A percentile compares a stretch with the other conserved stretches of the same genome.
phyloP scores from a whole-genome alignment of 2,113 vertebrate species.

The Oostethus manadensis region DNA sequence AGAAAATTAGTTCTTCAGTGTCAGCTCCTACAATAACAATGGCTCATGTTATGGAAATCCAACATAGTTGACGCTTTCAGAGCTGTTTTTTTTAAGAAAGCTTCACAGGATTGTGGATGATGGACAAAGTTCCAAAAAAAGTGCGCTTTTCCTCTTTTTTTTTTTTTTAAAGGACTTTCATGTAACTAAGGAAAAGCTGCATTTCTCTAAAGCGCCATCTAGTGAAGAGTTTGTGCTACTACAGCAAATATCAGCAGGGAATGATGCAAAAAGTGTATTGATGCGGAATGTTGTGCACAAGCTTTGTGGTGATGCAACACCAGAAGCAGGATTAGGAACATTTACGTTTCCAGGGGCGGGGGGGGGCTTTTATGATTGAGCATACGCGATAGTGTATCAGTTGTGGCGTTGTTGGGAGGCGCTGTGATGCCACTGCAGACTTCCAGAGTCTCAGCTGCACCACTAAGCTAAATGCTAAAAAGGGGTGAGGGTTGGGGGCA shows the following conservation, averaged over 20 bases:
- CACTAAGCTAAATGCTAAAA: constrained; percentile 13
- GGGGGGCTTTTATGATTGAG: constrained; percentile 13
- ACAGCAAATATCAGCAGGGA: background rate
- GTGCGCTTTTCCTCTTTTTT: background rate
- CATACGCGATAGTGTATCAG: constrained; percentile 50
- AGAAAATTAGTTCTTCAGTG: too few relatives aligned
- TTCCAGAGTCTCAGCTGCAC: constrained; percentile 49
- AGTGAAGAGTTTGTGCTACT: background rate
- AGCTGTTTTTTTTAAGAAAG: too few relatives aligned
- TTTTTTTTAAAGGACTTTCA: constrained; percentile 49
- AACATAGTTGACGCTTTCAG: too few relatives aligned
- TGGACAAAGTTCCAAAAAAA: too few relatives aligned
- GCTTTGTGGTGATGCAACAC: too few relatives aligned
- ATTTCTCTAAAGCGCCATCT: constrained; percentile 42
- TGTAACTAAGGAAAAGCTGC: constrained; percentile 21
- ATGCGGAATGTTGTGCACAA: background rate
- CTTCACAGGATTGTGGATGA: too few relatives aligned
- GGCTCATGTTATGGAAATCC: too few relatives aligned
- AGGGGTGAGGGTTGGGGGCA: constrained; percentile 27
- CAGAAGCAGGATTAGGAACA: too few relatives aligned
- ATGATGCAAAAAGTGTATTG: background rate
- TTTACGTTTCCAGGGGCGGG: background rate
- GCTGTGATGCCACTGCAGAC: constrained; percentile 29
- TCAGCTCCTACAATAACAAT: too few relatives aligned
- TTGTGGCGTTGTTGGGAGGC: constrained; percentile 24